Evolutionary conservation across 2,888 invertebrate species (phyloP).

Genomic region (Hermaeophaga mercurialis): DNA sequence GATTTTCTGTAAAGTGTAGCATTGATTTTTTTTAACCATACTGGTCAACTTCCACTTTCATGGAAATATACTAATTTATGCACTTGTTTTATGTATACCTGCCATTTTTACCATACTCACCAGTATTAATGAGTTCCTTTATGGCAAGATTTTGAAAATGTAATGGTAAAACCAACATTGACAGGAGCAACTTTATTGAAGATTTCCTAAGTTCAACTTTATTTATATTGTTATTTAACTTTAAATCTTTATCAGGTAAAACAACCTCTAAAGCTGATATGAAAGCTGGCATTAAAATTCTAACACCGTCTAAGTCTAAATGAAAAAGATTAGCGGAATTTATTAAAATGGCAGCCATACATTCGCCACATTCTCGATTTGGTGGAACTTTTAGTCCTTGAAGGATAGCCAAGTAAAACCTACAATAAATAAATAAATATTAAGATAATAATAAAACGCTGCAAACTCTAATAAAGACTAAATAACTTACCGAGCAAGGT

Average conservation of each 20-base stretch:
- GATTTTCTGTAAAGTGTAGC: too few relatives aligned
- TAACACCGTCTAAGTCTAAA: slow-evolving; percentile 90
- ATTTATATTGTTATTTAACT: slow-evolving; percentile 71
- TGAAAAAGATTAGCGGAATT: slow-evolving; percentile 88
- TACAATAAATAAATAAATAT: slow-evolving; percentile 13
- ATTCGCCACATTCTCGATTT: slow-evolving; percentile 70
- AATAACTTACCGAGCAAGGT: slow-evolving; percentile 68
- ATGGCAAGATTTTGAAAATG: slow-evolving; percentile 84
- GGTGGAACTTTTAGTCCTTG: slow-evolving; percentile 65
- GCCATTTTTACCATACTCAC: too few relatives aligned
- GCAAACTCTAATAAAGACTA: too few relatives aligned
- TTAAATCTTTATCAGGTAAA: slow-evolving; percentile 82
- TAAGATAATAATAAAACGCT: neutral
- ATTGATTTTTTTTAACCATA: too few relatives aligned
- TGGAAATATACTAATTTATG: too few relatives aligned
- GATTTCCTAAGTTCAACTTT: slow-evolving; percentile 85
- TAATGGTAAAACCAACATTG: slow-evolving; percentile 89
- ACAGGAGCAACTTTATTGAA: slow-evolving; percentile 88
- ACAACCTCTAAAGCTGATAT: slow-evolving; percentile 90
- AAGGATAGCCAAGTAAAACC: slow-evolving; percentile 90
- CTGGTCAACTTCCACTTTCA: too few relatives aligned
- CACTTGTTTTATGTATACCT: too few relatives aligned
- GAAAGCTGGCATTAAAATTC: slow-evolving; percentile 88
- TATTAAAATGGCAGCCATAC: slow-evolving; percentile 84
- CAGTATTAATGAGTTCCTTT: slow-evolving; percentile 69